phyloP scores from a whole-genome alignment of 2,797 vertebrate genomes.

The Craterocephalus amniculus region DNA sequence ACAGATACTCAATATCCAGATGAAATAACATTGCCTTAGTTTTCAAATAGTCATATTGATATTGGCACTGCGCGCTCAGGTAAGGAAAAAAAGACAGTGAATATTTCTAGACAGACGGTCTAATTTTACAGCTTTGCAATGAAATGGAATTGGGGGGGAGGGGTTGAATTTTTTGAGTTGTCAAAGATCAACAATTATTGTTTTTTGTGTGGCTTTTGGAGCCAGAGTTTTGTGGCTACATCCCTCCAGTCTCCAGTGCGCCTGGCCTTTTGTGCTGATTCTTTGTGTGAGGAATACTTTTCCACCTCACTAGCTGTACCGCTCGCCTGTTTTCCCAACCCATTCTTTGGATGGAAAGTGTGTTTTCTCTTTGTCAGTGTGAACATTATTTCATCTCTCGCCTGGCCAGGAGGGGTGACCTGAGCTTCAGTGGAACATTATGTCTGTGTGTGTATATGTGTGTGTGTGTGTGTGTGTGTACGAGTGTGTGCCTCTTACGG shows the following conservation, averaged over 20 bases:
- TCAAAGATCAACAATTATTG: slow-evolving; percentile 64
- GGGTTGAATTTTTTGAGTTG: slow-evolving; percentile 24
- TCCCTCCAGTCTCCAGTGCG: slow-evolving; percentile 53
- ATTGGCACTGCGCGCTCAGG: slow-evolving; percentile 53
- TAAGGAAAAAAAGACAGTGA: slow-evolving; percentile 66
- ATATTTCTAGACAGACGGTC: slow-evolving; percentile 64
- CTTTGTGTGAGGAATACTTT: slow-evolving; percentile 70
- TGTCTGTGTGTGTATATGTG: slow-evolving; percentile 1
- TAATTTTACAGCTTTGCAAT: slow-evolving; percentile 63
- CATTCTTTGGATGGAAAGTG: slow-evolving; percentile 63
- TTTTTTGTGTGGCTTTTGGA: slow-evolving; percentile 58
- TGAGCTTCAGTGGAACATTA: slow-evolving; percentile 28
- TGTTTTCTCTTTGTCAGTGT: slow-evolving; percentile 67
- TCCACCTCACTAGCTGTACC: slow-evolving; percentile 59
- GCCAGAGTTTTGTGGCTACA: slow-evolving; percentile 58
- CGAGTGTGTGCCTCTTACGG: not conserved
- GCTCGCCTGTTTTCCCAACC: slow-evolving; percentile 68
- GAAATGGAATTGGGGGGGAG: slow-evolving; percentile 35
- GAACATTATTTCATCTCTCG: slow-evolving; percentile 69
- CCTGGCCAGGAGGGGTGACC: slow-evolving; percentile 38
- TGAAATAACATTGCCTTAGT: slow-evolving; percentile 71
- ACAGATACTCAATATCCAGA: slow-evolving; percentile 68
- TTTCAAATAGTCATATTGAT: slow-evolving; percentile 63
- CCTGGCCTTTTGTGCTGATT: slow-evolving; percentile 56
- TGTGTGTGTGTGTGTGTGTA: not conserved